Percentiles rank a stretch among this genome's conserved stretches.
phyloP scores from a whole-genome alignment of 1,140 invertebrate genomes.

The Drosophila sproati region DNA sequence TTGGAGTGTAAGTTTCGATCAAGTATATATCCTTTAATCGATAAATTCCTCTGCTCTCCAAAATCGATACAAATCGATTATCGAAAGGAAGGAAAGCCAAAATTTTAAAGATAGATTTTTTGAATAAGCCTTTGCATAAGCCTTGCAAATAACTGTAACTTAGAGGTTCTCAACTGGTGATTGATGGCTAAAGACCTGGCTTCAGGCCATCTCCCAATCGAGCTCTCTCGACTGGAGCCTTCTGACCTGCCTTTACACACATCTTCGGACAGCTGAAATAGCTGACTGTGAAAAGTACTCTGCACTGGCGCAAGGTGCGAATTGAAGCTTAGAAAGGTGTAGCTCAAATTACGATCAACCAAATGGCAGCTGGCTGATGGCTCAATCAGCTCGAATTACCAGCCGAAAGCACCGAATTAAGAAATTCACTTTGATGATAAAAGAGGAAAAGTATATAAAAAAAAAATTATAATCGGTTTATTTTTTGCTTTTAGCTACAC shows the following conservation, averaged over 20 bases:
- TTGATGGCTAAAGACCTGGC: too few species aligned
- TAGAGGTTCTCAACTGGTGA: too few species aligned
- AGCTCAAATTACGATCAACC: conserved; percentile 55
- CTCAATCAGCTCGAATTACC: conserved; percentile 69
- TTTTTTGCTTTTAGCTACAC: conserved; percentile 20
- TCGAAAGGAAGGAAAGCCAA: too few species aligned
- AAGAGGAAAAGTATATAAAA: neutral
- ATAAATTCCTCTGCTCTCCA: too few species aligned
- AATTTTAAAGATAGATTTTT: too few species aligned
- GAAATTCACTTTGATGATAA: conserved; percentile 32
- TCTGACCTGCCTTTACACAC: conserved; percentile 6
- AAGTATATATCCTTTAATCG: too few species aligned
- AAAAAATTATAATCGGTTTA: neutral
- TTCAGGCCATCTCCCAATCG: too few species aligned
- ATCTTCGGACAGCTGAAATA: conserved; percentile 40
- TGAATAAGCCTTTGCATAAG: too few species aligned
- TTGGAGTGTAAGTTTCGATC: too few species aligned
- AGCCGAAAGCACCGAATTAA: conserved; percentile 4
- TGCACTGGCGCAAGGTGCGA: conserved; percentile 45
- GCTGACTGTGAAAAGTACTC: neutral
- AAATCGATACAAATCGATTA: too few species aligned
- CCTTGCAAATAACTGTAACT: too few species aligned
- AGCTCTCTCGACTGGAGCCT: too few species aligned
- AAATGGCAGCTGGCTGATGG: conserved; percentile 53
- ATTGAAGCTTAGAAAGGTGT: conserved; percentile 57